Percentiles rank a stretch among this genome's conserved stretches.
Evolutionary conservation across 2,888 invertebrate species (phyloP).

Genomic region (Sinohyriopsis cumingii): DNA sequence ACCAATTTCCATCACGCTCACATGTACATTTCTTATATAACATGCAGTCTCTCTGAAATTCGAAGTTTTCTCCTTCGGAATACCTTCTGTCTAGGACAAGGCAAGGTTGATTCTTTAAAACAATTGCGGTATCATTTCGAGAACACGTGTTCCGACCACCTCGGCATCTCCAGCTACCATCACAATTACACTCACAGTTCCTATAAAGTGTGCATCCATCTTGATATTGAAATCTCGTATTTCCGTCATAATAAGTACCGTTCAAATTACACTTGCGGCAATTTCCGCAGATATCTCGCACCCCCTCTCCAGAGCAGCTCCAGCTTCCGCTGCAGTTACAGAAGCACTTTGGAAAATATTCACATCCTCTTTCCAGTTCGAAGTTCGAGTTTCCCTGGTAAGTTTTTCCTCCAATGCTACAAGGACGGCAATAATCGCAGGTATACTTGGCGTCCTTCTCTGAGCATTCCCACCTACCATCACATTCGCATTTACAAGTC

Average conservation of each 20-base stretch:
- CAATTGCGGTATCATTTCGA: no score
- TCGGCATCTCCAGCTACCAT: slow-evolving; percentile 56
- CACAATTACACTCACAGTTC: slow-evolving; percentile 54
- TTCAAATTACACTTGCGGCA: slow-evolving; percentile 39
- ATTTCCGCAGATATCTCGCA: slow-evolving; percentile 39
- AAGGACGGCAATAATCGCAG: slow-evolving; percentile 40
- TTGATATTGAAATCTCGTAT: slow-evolving; percentile 14
- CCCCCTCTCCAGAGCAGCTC: slow-evolving; percentile 47
- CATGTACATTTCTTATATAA: slow-evolving; percentile 19
- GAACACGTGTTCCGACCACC: slow-evolving; percentile 25
- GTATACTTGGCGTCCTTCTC: slow-evolving; percentile 34
- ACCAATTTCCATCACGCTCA: slow-evolving; percentile 19
- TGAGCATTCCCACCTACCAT: slow-evolving; percentile 35
- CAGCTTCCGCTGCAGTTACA: slow-evolving; percentile 59
- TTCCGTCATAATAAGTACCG: slow-evolving; percentile 27
- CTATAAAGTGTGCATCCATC: slow-evolving; percentile 26
- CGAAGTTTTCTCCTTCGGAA: slow-evolving; percentile 22
- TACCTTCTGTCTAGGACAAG: slow-evolving; percentile 7
- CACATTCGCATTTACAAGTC: slow-evolving; percentile 42
- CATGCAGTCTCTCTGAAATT: slow-evolving; percentile 21
- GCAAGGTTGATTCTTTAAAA: no score
- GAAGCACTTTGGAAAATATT: slow-evolving; percentile 42
- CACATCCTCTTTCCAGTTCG: slow-evolving; percentile 44
- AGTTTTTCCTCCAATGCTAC: slow-evolving; percentile 41
- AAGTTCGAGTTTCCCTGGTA: slow-evolving; percentile 46